Evolutionary conservation across 2,113 vertebrate species (phyloP).

Genomic region (Charadrius vociferus): DNA sequence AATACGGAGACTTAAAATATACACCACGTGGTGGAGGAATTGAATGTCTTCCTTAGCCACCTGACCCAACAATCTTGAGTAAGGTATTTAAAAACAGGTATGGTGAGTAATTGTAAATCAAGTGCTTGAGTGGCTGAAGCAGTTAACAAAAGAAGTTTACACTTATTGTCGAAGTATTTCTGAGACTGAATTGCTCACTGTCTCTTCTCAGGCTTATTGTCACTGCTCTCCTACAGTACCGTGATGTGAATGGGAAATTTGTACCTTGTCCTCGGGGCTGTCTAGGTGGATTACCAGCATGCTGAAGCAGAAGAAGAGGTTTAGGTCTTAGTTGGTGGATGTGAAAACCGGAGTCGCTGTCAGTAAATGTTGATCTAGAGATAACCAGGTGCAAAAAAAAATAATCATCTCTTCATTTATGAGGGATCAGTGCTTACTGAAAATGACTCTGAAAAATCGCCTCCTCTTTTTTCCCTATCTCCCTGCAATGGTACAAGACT

Average conservation of each 20-base stretch:
- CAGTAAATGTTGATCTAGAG: background rate
- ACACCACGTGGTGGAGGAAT: background rate
- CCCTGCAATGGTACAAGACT: background rate
- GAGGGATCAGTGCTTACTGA: background rate
- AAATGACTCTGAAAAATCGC: background rate
- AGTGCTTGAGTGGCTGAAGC: background rate
- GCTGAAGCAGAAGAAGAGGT: background rate
- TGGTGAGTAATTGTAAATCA: background rate
- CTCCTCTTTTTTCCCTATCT: background rate
- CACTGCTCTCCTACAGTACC: background rate
- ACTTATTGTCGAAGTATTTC: background rate
- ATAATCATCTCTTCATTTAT: rapidly evolving
- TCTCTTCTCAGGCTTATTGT: background rate
- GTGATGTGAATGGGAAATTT: background rate
- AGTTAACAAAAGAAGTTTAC: background rate
- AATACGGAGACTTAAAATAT: background rate
- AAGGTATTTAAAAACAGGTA: background rate
- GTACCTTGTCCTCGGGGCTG: background rate
- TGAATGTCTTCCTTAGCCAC: background rate
- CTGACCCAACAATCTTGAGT: background rate
- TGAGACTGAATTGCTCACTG: background rate
- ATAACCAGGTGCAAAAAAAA: background rate
- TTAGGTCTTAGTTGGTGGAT: background rate
- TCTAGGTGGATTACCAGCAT: background rate
- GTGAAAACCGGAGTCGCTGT: background rate